phyloP scores from a whole-genome alignment of 1,140 invertebrate genomes.

The Bacillus rossius region DNA sequence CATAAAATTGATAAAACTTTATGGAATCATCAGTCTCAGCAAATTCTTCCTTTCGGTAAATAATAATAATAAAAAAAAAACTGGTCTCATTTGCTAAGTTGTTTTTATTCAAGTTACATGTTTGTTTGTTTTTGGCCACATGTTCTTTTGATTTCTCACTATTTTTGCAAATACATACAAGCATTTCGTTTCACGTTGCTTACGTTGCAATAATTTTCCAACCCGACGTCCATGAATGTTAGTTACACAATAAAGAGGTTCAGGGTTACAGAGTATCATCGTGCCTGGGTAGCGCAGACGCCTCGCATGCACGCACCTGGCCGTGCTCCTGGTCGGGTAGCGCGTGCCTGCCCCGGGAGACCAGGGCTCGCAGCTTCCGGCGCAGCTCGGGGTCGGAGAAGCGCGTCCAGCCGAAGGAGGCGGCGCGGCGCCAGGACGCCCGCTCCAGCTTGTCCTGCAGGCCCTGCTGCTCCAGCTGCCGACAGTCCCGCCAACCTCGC shows the following conservation, averaged over 20 bases:
- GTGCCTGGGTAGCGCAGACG: neutral
- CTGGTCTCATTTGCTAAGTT: too few relatives aligned
- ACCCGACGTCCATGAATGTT: neutral
- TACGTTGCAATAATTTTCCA: neutral
- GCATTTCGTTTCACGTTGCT: neutral
- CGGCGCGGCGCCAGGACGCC: constrained; percentile 64
- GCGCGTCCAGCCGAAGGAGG: constrained; percentile 57
- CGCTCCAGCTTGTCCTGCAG: constrained; percentile 65
- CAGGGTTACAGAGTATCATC: neutral
- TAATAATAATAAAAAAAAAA: too few relatives aligned
- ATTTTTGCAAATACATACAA: neutral
- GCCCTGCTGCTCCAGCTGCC: constrained; percentile 56
- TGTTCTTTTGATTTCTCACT: too few relatives aligned
- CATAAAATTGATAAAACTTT: too few relatives aligned
- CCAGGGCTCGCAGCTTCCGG: constrained; percentile 64
- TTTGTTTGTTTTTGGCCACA: too few relatives aligned
- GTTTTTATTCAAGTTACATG: too few relatives aligned
- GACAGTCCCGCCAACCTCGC: neutral
- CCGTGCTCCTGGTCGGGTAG: constrained; percentile 67
- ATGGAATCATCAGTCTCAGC: too few relatives aligned
- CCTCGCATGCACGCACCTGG: constrained; percentile 49
- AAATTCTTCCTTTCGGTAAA: too few relatives aligned
- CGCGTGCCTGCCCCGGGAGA: constrained; percentile 62
- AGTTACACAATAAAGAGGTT: neutral
- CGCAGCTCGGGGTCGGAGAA: constrained; percentile 59